These are phyloP conservation scores for Neodon shergylaensis DNA, from an alignment of 2,113 vertebrate genomes.

Conservation along the genomic window DNA sequence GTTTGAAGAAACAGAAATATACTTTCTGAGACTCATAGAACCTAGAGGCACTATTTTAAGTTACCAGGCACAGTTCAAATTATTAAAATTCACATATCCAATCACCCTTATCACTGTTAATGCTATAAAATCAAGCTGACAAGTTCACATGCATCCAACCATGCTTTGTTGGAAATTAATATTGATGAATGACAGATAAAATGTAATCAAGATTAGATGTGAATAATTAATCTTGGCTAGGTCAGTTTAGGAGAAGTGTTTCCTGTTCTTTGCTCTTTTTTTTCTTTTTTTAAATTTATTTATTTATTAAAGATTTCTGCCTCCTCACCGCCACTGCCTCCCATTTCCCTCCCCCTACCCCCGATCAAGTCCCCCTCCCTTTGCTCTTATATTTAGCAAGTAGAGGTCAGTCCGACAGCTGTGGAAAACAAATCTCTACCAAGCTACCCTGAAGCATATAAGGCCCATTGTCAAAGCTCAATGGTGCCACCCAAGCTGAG, in stretches of 20 bases:
- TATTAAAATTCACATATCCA: constrained; percentile 78
- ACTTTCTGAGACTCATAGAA: background rate
- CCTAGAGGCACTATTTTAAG: constrained; percentile 39
- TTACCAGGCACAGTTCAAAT: constrained; percentile 54
- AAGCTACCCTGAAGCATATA: background rate
- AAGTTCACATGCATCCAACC: constrained; percentile 81
- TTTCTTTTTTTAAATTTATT: too few species aligned
- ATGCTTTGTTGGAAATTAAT: constrained; percentile 80
- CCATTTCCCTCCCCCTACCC: too few species aligned
- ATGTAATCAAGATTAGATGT: constrained; percentile 75
- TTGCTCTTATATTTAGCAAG: constrained; percentile 50
- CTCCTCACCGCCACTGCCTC: too few species aligned
- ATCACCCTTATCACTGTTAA: constrained; percentile 62
- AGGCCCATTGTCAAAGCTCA: background rate
- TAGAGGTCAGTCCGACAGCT: background rate
- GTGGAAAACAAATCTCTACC: background rate
- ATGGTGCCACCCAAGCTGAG: constrained; percentile 11
- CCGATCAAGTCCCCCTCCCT: too few species aligned
- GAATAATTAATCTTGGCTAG: constrained; percentile 78
- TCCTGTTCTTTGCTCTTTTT: constrained; percentile 36
- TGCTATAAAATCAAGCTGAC: constrained; percentile 81
- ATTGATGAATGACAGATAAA: constrained; percentile 70
- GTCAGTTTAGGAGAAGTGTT: constrained; percentile 43
- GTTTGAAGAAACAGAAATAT: background rate
- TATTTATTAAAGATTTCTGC: too few species aligned